Percentiles rank a stretch among this genome's conserved stretches.
Evolutionary conservation across 2,888 invertebrate species (phyloP).

Genomic region (Laothoe populi): DNA sequence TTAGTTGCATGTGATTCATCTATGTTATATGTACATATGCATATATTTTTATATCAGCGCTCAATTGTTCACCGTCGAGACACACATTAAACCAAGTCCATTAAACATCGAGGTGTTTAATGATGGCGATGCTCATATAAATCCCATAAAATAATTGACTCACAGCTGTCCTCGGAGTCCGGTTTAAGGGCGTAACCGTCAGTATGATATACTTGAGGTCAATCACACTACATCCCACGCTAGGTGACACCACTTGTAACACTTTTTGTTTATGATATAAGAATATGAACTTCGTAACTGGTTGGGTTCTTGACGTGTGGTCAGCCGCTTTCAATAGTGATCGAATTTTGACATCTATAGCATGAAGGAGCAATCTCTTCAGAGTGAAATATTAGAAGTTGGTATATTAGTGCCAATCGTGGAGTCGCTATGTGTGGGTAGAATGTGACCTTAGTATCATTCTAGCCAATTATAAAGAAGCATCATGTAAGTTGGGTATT

Average conservation of each 20-base stretch:
- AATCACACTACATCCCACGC: neutral
- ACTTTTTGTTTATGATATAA: neutral
- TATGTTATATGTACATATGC: too few species aligned
- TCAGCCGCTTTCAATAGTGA: neutral
- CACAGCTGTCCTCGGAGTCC: neutral
- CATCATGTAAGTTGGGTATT: conserved; percentile 47
- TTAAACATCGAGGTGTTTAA: too few species aligned
- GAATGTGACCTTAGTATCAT: conserved; percentile 15
- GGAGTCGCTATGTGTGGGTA: neutral
- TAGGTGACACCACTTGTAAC: neutral
- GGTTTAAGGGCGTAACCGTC: conserved; percentile 6
- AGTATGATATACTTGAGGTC: neutral
- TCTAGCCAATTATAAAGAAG: conserved; percentile 28
- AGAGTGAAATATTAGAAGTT: neutral
- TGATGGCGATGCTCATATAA: too few species aligned
- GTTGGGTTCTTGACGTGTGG: neutral
- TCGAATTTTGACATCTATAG: neutral
- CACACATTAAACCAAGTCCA: too few species aligned
- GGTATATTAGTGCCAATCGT: neutral
- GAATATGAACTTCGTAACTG: neutral
- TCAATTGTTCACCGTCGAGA: too few species aligned
- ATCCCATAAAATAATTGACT: conserved; percentile 12
- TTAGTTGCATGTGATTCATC: too few species aligned
- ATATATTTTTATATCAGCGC: neutral
- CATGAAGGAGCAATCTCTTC: neutral